phyloP scores from a whole-genome alignment of 2,113 vertebrate genomes.

The Malurus alboscapulatus region DNA sequence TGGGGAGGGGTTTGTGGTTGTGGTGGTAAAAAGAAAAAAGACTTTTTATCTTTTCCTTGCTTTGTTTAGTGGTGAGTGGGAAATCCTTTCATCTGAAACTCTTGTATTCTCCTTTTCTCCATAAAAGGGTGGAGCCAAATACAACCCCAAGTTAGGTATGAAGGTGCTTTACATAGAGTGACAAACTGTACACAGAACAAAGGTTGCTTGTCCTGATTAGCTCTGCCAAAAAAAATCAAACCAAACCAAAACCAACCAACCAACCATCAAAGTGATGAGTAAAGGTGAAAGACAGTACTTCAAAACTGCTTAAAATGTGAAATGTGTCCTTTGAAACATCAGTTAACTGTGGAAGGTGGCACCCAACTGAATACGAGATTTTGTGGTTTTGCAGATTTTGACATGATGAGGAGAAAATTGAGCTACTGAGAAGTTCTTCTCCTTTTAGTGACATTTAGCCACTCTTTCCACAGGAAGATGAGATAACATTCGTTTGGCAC shows the following conservation, averaged over 20 bases:
- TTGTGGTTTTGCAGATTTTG: neutral
- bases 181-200: neutral
- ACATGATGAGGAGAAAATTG: neutral
- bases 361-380: neutral
- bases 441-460: neutral
- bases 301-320: neutral
- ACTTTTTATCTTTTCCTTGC: neutral
- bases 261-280: neutral
- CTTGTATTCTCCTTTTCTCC: neutral
- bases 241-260: neutral
- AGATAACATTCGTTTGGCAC: neutral
- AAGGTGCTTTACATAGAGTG: neutral
- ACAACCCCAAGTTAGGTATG: neutral
- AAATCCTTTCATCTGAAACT: neutral
- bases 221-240: neutral
- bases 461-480: neutral
- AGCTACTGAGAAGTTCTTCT: neutral
- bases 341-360: neutral
- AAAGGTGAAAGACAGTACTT: neutral
- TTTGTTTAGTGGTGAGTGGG: neutral
- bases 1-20: neutral
- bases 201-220: neutral
- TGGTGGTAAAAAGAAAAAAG: neutral
- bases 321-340: neutral
- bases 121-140: neutral